A percentile compares a stretch with the other conserved stretches of the same genome.
Conservation (phyloP, 2,113 vertebrate genomes). For the Mastomys natalensis region DNA sequence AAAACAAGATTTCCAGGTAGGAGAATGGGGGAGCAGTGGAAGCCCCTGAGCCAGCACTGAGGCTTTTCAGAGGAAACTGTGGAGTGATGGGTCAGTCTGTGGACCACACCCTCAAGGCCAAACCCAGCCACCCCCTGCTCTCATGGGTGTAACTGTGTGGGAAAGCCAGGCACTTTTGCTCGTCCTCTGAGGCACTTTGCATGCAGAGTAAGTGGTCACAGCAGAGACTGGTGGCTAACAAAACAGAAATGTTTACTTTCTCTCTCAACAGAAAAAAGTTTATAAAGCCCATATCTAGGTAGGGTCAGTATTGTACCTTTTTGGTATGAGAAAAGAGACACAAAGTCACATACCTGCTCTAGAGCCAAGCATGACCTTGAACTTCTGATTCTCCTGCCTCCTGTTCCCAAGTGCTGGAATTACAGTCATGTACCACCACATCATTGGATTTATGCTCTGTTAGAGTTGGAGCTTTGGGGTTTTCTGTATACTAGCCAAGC, state of each 20-base stretch:
- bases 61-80: not conserved
- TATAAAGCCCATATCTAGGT: not conserved
- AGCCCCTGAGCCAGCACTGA: not conserved
- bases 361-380: not conserved
- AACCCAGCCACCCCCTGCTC: not conserved
- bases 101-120: not conserved
- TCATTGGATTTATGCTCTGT: not conserved
- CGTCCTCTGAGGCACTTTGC: not conserved
- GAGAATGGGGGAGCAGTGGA: not conserved
- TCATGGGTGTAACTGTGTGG: not conserved
- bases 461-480: not conserved
- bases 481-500: not conserved
- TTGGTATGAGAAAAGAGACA: not conserved
- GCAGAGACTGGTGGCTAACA: not conserved
- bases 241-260: not conserved
- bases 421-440: too few species aligned
- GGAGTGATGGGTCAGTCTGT: not conserved
- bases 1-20: not conserved
- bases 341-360: not conserved
- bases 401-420: not conserved
- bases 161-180: not conserved
- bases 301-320: not conserved
- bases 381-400: not conserved
- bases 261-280: not conserved
- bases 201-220: not conserved